Evolutionary conservation across 2,797 vertebrate genomes (phyloP).

Genomic region (Protonibea diacanthus): DNA sequence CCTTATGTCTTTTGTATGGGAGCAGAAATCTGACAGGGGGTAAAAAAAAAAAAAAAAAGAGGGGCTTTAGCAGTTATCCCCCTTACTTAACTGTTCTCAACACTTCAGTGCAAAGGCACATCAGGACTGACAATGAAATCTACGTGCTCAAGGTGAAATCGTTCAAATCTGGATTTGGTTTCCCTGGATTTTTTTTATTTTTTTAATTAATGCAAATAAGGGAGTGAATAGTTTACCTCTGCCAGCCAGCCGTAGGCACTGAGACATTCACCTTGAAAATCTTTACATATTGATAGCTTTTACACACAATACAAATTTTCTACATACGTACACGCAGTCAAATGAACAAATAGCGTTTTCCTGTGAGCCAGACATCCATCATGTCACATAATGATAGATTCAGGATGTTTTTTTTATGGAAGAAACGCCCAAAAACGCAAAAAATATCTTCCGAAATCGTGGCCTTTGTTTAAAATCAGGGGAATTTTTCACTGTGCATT

Average conservation of each 20-base stretch:
- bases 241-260: constrained; percentile 24
- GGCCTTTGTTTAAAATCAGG: constrained; percentile 66
- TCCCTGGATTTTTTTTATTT: constrained; percentile 29
- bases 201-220: constrained; percentile 57
- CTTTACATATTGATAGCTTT: constrained; percentile 52
- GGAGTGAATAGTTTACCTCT: constrained; percentile 49
- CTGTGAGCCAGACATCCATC: constrained; percentile 33
- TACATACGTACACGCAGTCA: constrained; percentile 22
- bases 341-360: constrained; percentile 32
- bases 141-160: constrained; percentile 62
- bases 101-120: constrained; percentile 55
- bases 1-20: constrained; percentile 51
- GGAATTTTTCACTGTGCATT: constrained; percentile 62
- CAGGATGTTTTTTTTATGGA: constrained; percentile 25
- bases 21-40: constrained; percentile 55
- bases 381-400: neutral
- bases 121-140: constrained; percentile 53
- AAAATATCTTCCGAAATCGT: constrained; percentile 58
- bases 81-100: constrained; percentile 68
- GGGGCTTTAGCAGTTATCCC: constrained; percentile 62
- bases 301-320: neutral
- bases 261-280: constrained; percentile 43
- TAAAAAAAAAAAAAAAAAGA: constrained; percentile 27
- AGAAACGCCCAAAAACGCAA: constrained; percentile 3
- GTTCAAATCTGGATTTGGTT: constrained; percentile 58